Base-by-base conservation (phyloP, 2,113 vertebrate genomes). In the Festucalex cinctus region DNA sequence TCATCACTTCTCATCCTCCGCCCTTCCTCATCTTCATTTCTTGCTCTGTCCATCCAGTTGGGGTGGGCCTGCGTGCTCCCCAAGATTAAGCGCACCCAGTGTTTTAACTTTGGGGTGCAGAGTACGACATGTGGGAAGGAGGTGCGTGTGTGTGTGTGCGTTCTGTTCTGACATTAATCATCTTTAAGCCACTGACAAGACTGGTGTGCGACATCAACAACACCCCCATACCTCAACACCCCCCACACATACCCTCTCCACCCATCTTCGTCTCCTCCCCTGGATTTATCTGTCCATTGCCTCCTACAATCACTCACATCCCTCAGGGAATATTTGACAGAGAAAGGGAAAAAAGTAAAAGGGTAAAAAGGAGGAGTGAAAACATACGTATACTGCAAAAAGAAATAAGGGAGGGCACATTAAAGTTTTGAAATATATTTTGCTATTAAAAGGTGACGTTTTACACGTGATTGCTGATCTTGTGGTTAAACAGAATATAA, bases 171-270 rank as follows among this genome's bases (percentile, higher is more conserved):
- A 92, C 95, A 98, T 98, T 96, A 97, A 98, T 99, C 97, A 99
- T 98, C 95, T 98, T 99, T 99, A 98, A 91, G 87, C 94, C 86
- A 87, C 92, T 97, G 97, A 98, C 97, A 99, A 94, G 93, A 92
- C 70, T 56, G 58, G 79, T 84, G 85, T 84, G 78, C 70, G 54
- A 86, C 86, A 88, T 84, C 68, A 57, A 62, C 59, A 43, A 22
- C 58, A 13, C 36, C 36, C 19, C 58, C 76, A 73, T 76, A 84
- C 86, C 84, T 83, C 83, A 72, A 70, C 73, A 59, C 54, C 83
- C 71, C 73, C 39, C 69, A 48, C 65, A 70, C 79, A 41, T 44
- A 48, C 64, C 56, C 75, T 17, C 26, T 37, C 63, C 56, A 57
- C 51, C 65, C 37, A 41, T 22, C 32, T 73, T 68, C 73, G 59